These are phyloP conservation scores for Phalloptychus januarius DNA, from an alignment of 2,797 vertebrate genomes.

Conservation along the genomic window DNA sequence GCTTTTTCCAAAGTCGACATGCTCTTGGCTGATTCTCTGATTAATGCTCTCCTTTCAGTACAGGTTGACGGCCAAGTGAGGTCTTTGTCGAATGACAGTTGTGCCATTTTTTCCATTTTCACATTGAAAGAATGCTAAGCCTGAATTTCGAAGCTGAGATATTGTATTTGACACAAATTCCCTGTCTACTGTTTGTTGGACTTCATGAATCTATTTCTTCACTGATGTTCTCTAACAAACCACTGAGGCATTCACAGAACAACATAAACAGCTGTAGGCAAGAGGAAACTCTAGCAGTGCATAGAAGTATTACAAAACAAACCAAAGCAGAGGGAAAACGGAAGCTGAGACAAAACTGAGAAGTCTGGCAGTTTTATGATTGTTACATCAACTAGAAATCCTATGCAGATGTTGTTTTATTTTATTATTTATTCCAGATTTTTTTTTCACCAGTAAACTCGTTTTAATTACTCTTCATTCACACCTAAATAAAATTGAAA, in stretches of 20 bases:
- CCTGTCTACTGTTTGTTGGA: not conserved
- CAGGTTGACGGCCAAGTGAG: not conserved
- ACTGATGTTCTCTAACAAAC: not conserved
- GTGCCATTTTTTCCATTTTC: not conserved
- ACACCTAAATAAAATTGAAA: no score
- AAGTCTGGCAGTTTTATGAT: not conserved
- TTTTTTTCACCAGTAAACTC: not conserved
- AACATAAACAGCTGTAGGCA: not conserved
- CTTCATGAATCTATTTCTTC: not conserved
- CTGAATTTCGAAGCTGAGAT: not conserved
- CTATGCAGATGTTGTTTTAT: not conserved
- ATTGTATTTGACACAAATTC: not conserved
- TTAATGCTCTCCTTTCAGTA: not conserved
- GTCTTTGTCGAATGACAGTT: not conserved
- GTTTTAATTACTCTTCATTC: not conserved
- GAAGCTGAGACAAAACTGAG: not conserved
- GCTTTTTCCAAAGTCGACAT: not conserved
- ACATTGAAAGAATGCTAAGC: not conserved
- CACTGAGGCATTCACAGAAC: not conserved
- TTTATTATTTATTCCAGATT: not conserved
- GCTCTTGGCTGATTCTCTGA: not conserved
- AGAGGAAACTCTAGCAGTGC: not conserved
- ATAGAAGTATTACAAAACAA: constrained; percentile 2
- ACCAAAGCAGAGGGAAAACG: not conserved
- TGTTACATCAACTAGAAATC: not conserved